phyloP scores from a whole-genome alignment of 2,113 vertebrate genomes.

The Ophthalmolycus amberensis region DNA sequence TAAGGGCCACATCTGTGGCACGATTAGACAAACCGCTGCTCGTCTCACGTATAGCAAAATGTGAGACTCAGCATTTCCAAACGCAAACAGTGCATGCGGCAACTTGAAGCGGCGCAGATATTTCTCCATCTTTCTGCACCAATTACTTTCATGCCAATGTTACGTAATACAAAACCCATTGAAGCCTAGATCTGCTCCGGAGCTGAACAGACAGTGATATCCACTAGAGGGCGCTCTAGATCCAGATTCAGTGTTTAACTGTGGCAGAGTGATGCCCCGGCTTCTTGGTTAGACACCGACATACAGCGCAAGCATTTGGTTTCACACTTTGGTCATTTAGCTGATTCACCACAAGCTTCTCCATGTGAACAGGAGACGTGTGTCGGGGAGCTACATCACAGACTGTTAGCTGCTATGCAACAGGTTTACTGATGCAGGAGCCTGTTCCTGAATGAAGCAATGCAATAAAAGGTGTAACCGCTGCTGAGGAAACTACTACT shows the following conservation, averaged over 20 bases:
- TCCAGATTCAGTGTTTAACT: neutral
- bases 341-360: neutral
- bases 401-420: constrained; percentile 32
- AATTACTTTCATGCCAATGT: neutral
- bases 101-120: constrained; percentile 1
- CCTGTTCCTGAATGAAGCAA: constrained; percentile 13
- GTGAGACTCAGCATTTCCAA: constrained; percentile 13
- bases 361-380: constrained; percentile 11
- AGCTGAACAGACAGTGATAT: neutral
- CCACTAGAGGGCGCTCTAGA: constrained; percentile 37
- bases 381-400: constrained; percentile 41
- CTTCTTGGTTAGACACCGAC: neutral
- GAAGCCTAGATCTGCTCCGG: neutral
- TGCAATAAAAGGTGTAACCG: constrained; percentile 23
- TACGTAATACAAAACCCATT: neutral
- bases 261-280: neutral
- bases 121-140: neutral
- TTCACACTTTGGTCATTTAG: neutral
- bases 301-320: neutral
- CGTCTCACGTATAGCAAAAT: neutral
- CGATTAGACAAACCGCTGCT: constrained; percentile 28
- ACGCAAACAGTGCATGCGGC: constrained; percentile 5
- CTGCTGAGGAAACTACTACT: constrained; percentile 33
- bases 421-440: constrained; percentile 28
- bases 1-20: constrained; percentile 15